Base-by-base conservation (phyloP, 2,888 invertebrate genomes). In the Ectropis crepuscularia region DNA sequence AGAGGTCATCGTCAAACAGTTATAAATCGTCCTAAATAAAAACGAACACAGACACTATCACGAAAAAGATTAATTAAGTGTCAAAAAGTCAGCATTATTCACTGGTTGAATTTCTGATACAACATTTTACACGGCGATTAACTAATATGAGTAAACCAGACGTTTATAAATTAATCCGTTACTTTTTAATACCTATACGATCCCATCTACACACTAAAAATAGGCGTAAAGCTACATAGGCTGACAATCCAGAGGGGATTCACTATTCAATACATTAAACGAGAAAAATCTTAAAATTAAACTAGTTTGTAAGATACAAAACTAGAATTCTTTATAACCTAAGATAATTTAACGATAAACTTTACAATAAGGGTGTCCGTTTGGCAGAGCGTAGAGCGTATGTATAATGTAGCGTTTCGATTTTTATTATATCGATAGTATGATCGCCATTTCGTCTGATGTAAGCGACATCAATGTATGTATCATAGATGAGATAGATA, bases 261-360 rank as follows among this genome's bases (percentile, higher is more conserved):
- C 46, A 63, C 45, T 58, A 63, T 53, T 51, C 54, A 45, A 55
- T 59, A 63, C 46, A 54, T 16, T 11, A 53, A 58, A 58, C 48
- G 55, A 63, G 36, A 55, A 50, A 60, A 43, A 59, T 7, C 50
- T 55, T 63, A 50, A 50, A n/a, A 53, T 12, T 28, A 42, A 59
- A 37, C 39, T 28, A 43, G 53, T 57, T 59, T 45, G 36, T 50
- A 55, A 54, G 54, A 55, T 63, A 63, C 54, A 63, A 63, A 63
- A 63, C 63, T 63, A 63, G 59, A 63, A 37, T 51, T 63, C 53
- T 63, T 51, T 63, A 50, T 51, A 55, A 45, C 6, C 59, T 63
- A 63, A 59, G 43, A 55, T 63, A 63, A 59, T 59, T 63, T 63
- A 63, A 50, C 46, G 47, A 46, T 57, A 43, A 49, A 53, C 48